Evolutionary conservation across 1,140 invertebrate genomes (phyloP).

Genomic region (Achatina immaculata): DNA sequence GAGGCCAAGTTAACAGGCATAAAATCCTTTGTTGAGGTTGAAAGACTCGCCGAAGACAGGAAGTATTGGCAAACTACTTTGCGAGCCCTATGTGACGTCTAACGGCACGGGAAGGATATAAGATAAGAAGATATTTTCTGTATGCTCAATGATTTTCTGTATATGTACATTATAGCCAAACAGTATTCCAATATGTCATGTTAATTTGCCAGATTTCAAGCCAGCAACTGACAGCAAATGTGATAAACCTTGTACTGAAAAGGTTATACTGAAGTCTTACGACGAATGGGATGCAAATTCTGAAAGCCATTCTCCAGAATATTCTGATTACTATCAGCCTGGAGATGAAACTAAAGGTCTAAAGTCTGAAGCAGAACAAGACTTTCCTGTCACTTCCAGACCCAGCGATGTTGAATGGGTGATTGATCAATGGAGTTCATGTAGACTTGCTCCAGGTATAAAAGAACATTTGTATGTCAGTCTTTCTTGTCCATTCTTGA

Average conservation of each 20-base stretch:
- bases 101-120: too few species aligned
- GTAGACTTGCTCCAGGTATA: constrained; percentile 30
- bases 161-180: too few species aligned
- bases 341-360: neutral
- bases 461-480: neutral
- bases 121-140: too few species aligned
- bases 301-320: constrained; percentile 31
- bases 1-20: too few species aligned
- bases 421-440: constrained; percentile 51
- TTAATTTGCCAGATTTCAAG: neutral
- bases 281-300: constrained; percentile 40
- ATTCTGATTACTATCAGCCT: neutral
- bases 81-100: too few species aligned
- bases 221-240: neutral
- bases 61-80: too few species aligned
- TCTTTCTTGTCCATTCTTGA: neutral
- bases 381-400: neutral
- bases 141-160: too few species aligned
- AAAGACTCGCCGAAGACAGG: too few species aligned
- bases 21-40: too few species aligned
- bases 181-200: neutral
- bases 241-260: constrained; percentile 16
- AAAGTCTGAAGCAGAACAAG: neutral
- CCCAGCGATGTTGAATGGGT: constrained; percentile 50
- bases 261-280: constrained; percentile 19